phyloP scores from a whole-genome alignment of 2,113 vertebrate genomes.

The Cricetomys ansorgei region DNA sequence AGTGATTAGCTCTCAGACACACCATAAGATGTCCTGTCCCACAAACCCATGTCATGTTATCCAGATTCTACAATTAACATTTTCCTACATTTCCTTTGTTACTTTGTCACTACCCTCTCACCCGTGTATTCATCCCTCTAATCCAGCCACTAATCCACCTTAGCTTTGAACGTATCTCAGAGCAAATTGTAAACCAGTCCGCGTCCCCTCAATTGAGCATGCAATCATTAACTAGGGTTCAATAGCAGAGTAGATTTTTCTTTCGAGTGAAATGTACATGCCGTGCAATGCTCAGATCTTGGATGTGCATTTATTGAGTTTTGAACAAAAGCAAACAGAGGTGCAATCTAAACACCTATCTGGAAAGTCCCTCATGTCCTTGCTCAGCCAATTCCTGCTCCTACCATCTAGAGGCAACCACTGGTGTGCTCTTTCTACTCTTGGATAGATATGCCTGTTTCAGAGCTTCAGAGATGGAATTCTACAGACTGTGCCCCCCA shows the following conservation, averaged over 20 bases:
- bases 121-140: background rate
- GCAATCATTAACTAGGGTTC: background rate
- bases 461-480: background rate
- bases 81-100: background rate
- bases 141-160: background rate
- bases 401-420: accelerated
- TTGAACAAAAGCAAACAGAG: background rate
- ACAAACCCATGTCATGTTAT: background rate
- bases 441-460: background rate
- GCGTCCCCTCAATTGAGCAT: background rate
- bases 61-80: background rate
- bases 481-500: background rate
- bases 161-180: background rate
- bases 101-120: background rate
- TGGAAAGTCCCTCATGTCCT: background rate
- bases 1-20: background rate
- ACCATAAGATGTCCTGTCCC: background rate
- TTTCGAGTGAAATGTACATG: background rate
- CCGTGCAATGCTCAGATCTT: background rate
- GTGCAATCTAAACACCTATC: background rate
- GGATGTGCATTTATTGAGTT: background rate
- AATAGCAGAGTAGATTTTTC: background rate
- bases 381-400: background rate
- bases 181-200: background rate
- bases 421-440: background rate